phyloP scores from a whole-genome alignment of 2,113 vertebrate genomes.

The Aegithalos caudatus region DNA sequence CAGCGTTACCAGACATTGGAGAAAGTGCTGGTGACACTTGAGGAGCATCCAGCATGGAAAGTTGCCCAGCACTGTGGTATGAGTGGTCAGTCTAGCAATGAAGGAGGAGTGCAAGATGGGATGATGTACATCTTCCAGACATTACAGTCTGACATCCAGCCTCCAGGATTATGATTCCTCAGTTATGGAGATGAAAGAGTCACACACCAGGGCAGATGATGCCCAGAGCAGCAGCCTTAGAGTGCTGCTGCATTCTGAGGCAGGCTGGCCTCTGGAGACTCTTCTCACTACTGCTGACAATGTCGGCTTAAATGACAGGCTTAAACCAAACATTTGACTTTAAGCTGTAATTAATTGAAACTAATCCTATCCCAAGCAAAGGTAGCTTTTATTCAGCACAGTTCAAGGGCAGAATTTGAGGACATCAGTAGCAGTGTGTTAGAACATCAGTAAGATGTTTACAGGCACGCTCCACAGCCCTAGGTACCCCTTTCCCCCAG shows the following conservation, averaged over 20 bases:
- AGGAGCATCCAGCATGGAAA: neutral
- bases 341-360: neutral
- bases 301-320: neutral
- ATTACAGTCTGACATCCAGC: neutral
- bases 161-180: neutral
- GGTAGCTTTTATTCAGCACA: neutral
- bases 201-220: neutral
- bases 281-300: neutral
- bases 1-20: fast-evolving
- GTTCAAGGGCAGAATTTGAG: neutral
- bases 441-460: neutral
- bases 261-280: neutral
- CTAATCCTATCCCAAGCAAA: neutral
- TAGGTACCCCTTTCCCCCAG: neutral
- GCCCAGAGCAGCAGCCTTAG: neutral
- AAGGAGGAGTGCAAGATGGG: neutral
- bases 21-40: neutral
- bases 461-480: neutral
- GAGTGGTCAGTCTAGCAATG: neutral
- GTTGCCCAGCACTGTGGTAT: neutral
- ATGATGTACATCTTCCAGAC: neutral
- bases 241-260: neutral
- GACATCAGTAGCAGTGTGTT: neutral
- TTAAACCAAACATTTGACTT: neutral
- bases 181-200: neutral